A percentile compares a stretch with the other conserved stretches of the same genome.
These are phyloP conservation scores for Drosophila sp. DNA, from an alignment of 1,140 invertebrate species.

Conservation along the genomic window DNA sequence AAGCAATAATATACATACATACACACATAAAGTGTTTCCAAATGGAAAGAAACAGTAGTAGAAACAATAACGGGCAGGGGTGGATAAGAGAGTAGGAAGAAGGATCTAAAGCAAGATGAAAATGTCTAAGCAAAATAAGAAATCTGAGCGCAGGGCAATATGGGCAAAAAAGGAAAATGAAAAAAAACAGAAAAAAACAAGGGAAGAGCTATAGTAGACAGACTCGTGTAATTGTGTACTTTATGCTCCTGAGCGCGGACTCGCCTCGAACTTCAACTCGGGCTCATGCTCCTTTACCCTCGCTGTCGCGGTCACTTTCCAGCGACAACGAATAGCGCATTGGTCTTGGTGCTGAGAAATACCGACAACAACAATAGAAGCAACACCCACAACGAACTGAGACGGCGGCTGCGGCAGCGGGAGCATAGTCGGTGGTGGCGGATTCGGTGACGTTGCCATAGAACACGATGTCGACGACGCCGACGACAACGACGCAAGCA, in stretches of 20 bases:
- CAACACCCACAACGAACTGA: slow-evolving; percentile 55
- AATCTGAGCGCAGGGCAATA: slow-evolving; percentile 38
- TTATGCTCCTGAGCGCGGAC: slow-evolving; percentile 45
- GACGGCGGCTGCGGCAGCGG: slow-evolving; percentile 10
- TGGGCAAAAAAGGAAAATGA: slow-evolving; percentile 17
- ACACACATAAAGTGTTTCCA: slow-evolving; percentile 14
- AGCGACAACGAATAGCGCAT: slow-evolving; percentile 2
- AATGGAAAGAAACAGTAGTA: slow-evolving; percentile 17
- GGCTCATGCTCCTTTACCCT: slow-evolving; percentile 39
- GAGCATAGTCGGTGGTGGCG: slow-evolving; percentile 14
- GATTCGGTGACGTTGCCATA: slow-evolving; percentile 46
- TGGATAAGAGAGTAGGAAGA: slow-evolving; percentile 13
- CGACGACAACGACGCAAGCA: slow-evolving; percentile 2
- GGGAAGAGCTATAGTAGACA: slow-evolving; percentile 33
- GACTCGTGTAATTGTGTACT: slow-evolving; percentile 68
- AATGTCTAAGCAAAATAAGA: slow-evolving; percentile 46
- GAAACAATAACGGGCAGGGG: slow-evolving; percentile 2
- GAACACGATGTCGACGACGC: slow-evolving; percentile 23
- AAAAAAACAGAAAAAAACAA: slow-evolving; percentile 19
- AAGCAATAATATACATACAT: background rate
- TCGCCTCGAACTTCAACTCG: slow-evolving; percentile 1
- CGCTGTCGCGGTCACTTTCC: slow-evolving; percentile 43
- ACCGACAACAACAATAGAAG: slow-evolving; percentile 16
- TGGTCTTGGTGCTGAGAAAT: slow-evolving; percentile 6
- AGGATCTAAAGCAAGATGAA: slow-evolving; percentile 37